phyloP scores from a whole-genome alignment of 2,888 invertebrate species.

The Luperina testacea region DNA sequence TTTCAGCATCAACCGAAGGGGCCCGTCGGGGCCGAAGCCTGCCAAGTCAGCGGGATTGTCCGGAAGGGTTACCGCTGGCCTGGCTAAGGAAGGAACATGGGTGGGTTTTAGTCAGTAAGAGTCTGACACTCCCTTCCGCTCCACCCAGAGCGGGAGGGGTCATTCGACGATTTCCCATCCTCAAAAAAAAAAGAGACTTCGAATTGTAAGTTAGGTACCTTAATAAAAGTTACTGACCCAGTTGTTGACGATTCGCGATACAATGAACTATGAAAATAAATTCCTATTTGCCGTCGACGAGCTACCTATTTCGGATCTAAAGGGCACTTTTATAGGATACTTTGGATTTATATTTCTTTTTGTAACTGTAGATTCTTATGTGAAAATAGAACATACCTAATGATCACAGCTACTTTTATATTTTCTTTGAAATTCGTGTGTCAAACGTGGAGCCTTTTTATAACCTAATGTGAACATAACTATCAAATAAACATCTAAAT shows the following conservation, averaged over 20 bases:
- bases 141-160: too few relatives aligned
- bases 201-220: not conserved
- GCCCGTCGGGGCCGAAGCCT: too few relatives aligned
- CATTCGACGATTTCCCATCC: too few relatives aligned
- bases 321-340: not conserved
- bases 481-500: not conserved
- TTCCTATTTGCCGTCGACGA: constrained; percentile 16
- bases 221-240: constrained; percentile 12
- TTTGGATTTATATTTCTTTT: constrained; percentile 29
- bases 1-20: too few relatives aligned
- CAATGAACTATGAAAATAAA: constrained; percentile 36
- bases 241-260: constrained; percentile 8
- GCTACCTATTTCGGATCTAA: constrained; percentile 17
- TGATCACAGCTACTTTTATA: not conserved
- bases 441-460: not conserved
- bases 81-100: too few relatives aligned
- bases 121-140: too few relatives aligned
- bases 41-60: too few relatives aligned
- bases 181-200: too few relatives aligned
- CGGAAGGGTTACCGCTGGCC: too few relatives aligned
- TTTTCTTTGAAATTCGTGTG: not conserved
- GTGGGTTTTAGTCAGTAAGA: too few relatives aligned
- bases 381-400: not conserved
- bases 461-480: not conserved
- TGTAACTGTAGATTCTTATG: not conserved